A percentile compares a stretch with the other conserved stretches of the same genome.
These are phyloP conservation scores for Poeciliopsis gracilis DNA, from an alignment of 2,797 vertebrate species.

Conservation along the genomic window DNA sequence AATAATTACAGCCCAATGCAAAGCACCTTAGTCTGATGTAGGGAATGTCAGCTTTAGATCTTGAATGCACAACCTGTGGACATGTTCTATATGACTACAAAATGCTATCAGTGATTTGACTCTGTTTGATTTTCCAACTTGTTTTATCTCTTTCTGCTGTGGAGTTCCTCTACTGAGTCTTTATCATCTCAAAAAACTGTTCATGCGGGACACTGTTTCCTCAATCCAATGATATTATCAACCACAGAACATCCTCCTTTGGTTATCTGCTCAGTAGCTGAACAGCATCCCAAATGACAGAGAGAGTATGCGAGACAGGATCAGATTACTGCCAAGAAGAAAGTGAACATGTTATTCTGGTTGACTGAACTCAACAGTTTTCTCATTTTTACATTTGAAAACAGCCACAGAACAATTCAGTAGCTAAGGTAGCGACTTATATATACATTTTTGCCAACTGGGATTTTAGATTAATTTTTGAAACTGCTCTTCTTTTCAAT, in stretches of 20 bases:
- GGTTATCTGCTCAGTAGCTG: slow-evolving; percentile 51
- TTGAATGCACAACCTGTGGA: neutral
- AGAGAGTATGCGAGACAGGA: slow-evolving; percentile 41
- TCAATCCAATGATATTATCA: slow-evolving; percentile 60
- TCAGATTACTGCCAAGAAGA: slow-evolving; percentile 36
- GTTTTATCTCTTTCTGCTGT: slow-evolving; percentile 45
- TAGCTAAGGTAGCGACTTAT: neutral
- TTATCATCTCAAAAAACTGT: slow-evolving; percentile 56
- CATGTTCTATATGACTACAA: slow-evolving; percentile 5
- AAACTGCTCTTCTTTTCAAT: neutral
- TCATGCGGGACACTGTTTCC: slow-evolving; percentile 57
- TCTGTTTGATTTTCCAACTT: slow-evolving; percentile 39
- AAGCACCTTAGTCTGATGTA: neutral
- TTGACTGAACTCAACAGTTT: neutral
- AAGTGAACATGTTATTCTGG: neutral
- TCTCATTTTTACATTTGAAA: neutral
- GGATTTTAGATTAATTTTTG: neutral
- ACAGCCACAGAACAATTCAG: neutral
- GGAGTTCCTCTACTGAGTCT: slow-evolving; percentile 33
- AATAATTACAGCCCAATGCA: neutral
- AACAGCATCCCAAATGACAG: slow-evolving; percentile 41
- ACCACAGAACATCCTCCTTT: slow-evolving; percentile 44
- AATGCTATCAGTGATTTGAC: slow-evolving; percentile 37
- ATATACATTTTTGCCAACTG: neutral
- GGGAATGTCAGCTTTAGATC: slow-evolving; percentile 3